Base-by-base conservation (phyloP, 2,888 invertebrate genomes). In the Poecilobothrus nobilitatus region DNA sequence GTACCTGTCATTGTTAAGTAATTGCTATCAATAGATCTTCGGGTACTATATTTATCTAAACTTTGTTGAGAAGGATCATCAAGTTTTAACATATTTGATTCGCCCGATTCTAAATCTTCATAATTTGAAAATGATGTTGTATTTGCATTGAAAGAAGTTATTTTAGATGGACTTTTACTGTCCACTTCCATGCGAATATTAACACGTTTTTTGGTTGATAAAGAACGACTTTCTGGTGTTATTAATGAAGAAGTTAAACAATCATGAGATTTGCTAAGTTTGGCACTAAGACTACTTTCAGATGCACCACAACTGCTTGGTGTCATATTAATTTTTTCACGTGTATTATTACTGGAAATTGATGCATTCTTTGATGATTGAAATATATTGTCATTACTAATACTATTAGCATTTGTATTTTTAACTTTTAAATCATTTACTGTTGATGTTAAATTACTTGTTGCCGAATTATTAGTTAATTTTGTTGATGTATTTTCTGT, bases 1-100 rank as follows among this genome's bases (percentile, higher is more conserved):
- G 66, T 68, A 78, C 78, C 78, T 0, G 87, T 87, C 87, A 88
- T 87, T 2, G 89, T 90, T 65, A 90, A 82, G 75, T 88, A 88
- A 67, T 78, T 79, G 27, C 85, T 84, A 72, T 87, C 87, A 74
- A 82, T 83, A 2, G 83, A 83, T 68, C 84, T 84, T 44, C 85
- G 83, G n/a, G 86, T 78, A 67, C 80, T 80, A 66, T 86, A 87
- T 71, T 84, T 83, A 73, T 87, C 86, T 65, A 85, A 82, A 2
- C 87, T 81, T 7, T 79, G 76, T 12, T 72, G 68, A 1, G 53
- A 53, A 12, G 18, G 53, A 33, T 79, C 78, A 69, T 78, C 82
- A 8, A 78, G 77, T 70, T 82, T 79, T 1, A 80, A 74, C 10
- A 80, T 78, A 71, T 80, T 81, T 0, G 80, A 80, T 69, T 81